Percentiles rank a stretch among this genome's conserved stretches.
Evolutionary conservation across 1,140 invertebrate genomes (phyloP).

Genomic region (Manduca sexta): DNA sequence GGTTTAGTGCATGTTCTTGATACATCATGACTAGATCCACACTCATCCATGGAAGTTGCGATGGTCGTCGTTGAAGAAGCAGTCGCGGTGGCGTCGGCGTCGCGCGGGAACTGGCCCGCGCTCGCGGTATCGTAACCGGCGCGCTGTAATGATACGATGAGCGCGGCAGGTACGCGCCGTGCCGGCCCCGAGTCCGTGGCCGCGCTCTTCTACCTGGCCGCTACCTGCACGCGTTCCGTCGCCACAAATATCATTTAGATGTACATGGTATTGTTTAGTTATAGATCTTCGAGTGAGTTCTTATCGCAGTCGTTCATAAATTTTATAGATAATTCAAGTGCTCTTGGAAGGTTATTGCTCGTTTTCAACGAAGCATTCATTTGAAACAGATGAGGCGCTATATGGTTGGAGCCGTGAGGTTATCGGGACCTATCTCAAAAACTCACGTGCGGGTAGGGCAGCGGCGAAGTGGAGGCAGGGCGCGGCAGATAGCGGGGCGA

Average conservation of each 20-base stretch:
- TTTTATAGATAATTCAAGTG: conserved; percentile 11
- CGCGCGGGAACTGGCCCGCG: conserved; percentile 33
- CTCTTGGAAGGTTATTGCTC: no score
- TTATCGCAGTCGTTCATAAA: conserved; percentile 44
- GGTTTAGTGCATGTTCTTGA: conserved; percentile 72
- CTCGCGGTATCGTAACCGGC: conserved; percentile 47
- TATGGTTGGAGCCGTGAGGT: neutral
- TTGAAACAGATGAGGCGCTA: neutral
- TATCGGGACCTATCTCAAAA: conserved; percentile 1
- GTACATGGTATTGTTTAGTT: conserved; percentile 37
- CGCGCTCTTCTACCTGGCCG: conserved; percentile 49
- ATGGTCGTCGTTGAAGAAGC: conserved; percentile 39
- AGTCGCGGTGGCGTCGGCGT: conserved; percentile 15
- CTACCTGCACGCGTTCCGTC: conserved; percentile 13
- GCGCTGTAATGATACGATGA: conserved; percentile 59
- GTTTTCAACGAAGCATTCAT: no score
- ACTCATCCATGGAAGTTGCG: conserved; percentile 74
- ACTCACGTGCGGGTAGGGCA: conserved; percentile 21
- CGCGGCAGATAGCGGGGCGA: conserved; percentile 47
- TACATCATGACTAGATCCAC: conserved; percentile 74
- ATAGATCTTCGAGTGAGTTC: conserved; percentile 42
- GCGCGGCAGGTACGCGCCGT: conserved; percentile 49
- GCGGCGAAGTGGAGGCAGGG: conserved; percentile 29
- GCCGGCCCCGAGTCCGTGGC: conserved; percentile 27
- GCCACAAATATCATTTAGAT: conserved; percentile 50